Conservation (phyloP, 2,113 vertebrate genomes). For the Sceloporus undulatus region DNA sequence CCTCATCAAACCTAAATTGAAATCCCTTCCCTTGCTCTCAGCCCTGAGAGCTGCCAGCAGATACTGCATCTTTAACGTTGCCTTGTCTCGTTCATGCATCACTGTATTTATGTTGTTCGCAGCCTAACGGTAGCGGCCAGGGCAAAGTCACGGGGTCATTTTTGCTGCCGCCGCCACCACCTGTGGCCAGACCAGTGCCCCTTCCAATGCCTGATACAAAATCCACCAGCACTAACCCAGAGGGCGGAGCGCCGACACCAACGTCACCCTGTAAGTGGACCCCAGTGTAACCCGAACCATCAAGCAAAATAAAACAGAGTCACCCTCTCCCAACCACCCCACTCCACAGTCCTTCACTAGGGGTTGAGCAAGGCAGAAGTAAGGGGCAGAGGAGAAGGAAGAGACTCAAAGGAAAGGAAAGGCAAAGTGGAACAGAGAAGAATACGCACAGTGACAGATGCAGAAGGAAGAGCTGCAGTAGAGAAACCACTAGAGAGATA, state of each 20-base stretch:
- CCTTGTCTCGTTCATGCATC: constrained; percentile 84
- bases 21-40: not conserved
- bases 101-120: constrained; percentile 96
- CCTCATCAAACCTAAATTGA: not conserved
- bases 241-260: constrained; percentile 93
- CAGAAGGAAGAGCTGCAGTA: not conserved
- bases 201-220: constrained; percentile 98
- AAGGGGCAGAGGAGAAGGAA: constrained; percentile 48
- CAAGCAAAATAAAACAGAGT: constrained; percentile 40
- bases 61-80: constrained; percentile 64
- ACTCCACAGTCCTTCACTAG: constrained; percentile 43
- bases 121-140: constrained; percentile 97
- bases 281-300: constrained; percentile 72
- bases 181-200: constrained; percentile 97
- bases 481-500: not conserved
- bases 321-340: constrained; percentile 36
- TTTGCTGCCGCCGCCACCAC: constrained; percentile 96
- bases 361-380: constrained; percentile 53
- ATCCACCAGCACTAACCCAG: constrained; percentile 95
- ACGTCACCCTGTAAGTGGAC: constrained; percentile 96
- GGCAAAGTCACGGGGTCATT: constrained; percentile 97
- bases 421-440: constrained; percentile 39
- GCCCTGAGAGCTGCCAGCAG: constrained; percentile 26
- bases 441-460: not conserved
- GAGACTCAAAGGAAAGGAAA: constrained; percentile 20